These are phyloP conservation scores for Plebejus melissa DNA, from an alignment of 2,888 invertebrate species.

Conservation along the genomic window DNA sequence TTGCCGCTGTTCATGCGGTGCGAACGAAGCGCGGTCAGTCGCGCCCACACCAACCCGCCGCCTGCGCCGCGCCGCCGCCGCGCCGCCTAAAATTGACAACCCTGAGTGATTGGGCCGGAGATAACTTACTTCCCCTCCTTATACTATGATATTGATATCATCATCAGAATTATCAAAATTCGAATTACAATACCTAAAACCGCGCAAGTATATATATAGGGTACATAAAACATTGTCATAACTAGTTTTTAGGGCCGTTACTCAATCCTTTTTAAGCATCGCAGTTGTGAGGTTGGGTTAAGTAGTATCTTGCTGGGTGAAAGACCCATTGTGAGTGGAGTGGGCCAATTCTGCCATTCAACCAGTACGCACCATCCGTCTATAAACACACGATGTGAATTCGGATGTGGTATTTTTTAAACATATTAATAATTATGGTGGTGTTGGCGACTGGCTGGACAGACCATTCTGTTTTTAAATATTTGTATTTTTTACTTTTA, in stretches of 20 bases:
- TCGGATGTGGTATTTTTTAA: constrained; percentile 47
- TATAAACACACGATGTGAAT: constrained; percentile 58
- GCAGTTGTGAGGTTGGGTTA: constrained; percentile 42
- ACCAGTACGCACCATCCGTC: constrained; percentile 61
- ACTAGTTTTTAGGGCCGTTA: constrained; percentile 2
- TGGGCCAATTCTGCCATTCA: constrained; percentile 76
- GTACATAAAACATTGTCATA: constrained; percentile 10
- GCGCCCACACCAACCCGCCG: too few relatives aligned
- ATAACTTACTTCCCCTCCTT: too few relatives aligned
- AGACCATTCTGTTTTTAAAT: too few relatives aligned
- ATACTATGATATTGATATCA: not conserved
- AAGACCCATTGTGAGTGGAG: constrained; percentile 61
- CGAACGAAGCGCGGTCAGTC: too few relatives aligned
- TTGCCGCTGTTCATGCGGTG: too few relatives aligned
- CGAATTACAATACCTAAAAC: not conserved
- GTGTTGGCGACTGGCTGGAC: too few relatives aligned
- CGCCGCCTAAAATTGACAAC: too few relatives aligned
- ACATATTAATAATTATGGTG: too few relatives aligned
- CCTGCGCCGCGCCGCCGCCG: too few relatives aligned
- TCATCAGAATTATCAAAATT: not conserved
- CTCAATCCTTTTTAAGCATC: constrained; percentile 41
- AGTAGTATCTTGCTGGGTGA: constrained; percentile 55
- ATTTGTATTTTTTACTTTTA: too few relatives aligned
- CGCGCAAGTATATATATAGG: not conserved
- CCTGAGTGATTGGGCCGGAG: too few relatives aligned